Percentiles rank a stretch among this genome's conserved stretches.
phyloP scores from a whole-genome alignment of 35 echinoderm and acorn worm species.

The Lytechinus variegatus region DNA sequence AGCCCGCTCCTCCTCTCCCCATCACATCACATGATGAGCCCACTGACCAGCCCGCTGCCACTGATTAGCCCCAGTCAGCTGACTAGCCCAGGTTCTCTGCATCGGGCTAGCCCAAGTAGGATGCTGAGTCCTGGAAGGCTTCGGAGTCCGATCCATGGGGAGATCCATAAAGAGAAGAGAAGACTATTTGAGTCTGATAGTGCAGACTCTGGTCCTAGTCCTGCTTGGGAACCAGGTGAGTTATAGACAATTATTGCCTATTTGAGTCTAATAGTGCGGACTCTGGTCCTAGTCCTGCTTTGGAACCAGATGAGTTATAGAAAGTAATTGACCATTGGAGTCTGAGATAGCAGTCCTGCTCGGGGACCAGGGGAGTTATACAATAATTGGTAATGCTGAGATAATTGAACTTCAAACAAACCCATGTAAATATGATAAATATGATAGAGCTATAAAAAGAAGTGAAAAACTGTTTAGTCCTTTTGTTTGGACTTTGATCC shows the following conservation, averaged over 20 bases:
- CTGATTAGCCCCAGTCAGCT: conserved; percentile 35
- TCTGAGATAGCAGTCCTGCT: too few species aligned
- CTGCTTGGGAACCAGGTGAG: background rate
- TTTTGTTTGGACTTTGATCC: background rate
- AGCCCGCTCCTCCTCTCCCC: conserved; percentile 20
- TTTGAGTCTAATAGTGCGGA: background rate
- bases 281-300: too few species aligned
- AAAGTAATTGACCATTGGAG: too few species aligned
- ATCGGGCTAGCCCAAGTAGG: background rate
- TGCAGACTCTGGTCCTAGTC: background rate
- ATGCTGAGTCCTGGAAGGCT: conserved; percentile 27
- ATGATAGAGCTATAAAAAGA: too few species aligned
- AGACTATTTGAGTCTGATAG: conserved; percentile 31
- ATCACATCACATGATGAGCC: background rate
- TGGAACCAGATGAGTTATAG: too few species aligned
- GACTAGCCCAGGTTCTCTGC: background rate
- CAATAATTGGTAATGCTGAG: too few species aligned
- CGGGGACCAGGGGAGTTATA: too few species aligned
- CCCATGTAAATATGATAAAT: too few species aligned
- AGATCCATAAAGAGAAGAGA: conserved; percentile 41
- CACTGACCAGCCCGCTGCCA: background rate
- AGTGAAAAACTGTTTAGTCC: too few species aligned
- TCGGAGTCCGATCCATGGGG: conserved; percentile 31
- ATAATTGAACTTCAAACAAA: too few species aligned
- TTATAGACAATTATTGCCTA: too few species aligned